A percentile compares a stretch with the other conserved stretches of the same genome.
These are phyloP conservation scores for Enteromius paludinosus DNA, from an alignment of 2,797 vertebrate genomes.

Conservation along the genomic window DNA sequence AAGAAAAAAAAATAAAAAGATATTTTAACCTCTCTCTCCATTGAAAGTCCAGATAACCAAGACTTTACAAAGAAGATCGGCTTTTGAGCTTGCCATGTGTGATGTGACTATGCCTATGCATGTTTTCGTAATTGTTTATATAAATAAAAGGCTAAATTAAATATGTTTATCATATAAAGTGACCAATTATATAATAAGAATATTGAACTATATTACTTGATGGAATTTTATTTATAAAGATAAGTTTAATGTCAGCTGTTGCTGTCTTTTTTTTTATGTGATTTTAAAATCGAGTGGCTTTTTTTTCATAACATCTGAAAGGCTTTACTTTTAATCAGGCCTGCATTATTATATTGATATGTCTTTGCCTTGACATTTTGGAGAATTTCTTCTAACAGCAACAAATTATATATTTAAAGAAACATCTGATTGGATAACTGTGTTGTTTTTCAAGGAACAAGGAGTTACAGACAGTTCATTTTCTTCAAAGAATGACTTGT, in stretches of 20 bases:
- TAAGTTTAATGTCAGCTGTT: background rate
- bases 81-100: background rate
- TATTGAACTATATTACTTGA: background rate
- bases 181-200: background rate
- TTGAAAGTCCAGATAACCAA: background rate
- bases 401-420: background rate
- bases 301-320: background rate
- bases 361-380: background rate
- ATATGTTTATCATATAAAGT: background rate
- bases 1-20: background rate
- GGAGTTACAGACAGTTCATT: constrained; percentile 79
- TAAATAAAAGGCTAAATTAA: background rate
- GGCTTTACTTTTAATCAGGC: too few species aligned
- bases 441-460: constrained; percentile 72
- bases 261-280: background rate
- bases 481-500: constrained; percentile 79
- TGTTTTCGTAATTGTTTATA: background rate
- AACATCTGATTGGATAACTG: constrained; percentile 11
- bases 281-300: background rate
- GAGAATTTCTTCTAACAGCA: background rate
- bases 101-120: background rate
- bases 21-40: background rate
- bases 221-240: background rate
- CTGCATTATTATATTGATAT: background rate
- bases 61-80: background rate